A percentile compares a stretch with the other conserved stretches of the same genome.
Evolutionary conservation across 1,140 invertebrate genomes (phyloP).

Genomic region (Antheraea mylitta): DNA sequence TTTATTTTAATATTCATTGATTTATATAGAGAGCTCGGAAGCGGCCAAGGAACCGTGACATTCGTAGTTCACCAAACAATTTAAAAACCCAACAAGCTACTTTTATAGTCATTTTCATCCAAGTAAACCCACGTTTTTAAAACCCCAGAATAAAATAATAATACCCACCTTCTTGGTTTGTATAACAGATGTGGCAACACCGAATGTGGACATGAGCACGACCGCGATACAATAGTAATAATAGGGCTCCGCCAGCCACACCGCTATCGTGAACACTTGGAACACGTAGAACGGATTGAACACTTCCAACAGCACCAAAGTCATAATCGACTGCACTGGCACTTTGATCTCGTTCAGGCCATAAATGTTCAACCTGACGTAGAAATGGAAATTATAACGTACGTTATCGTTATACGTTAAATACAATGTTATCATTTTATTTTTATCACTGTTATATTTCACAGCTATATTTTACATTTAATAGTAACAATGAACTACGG

Average conservation of each 20-base stretch:
- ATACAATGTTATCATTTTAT: too few species aligned
- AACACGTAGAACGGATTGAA: slow-evolving; percentile 98
- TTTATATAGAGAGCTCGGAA: too few species aligned
- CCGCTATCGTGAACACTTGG: slow-evolving; percentile 91
- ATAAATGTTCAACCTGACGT: slow-evolving; percentile 85
- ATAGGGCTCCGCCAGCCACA: slow-evolving; percentile 91
- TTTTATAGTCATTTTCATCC: too few species aligned
- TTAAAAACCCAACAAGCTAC: too few species aligned
- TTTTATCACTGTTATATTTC: too few species aligned
- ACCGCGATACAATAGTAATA: slow-evolving; percentile 93
- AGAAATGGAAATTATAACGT: not conserved
- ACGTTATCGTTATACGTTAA: too few species aligned
- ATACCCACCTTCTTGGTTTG: slow-evolving; percentile 88
- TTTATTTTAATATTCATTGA: too few species aligned
- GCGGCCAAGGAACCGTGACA: too few species aligned
- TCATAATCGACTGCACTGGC: slow-evolving; percentile 85
- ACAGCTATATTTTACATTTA: too few species aligned
- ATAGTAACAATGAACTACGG: too few species aligned
- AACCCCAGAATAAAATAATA: not conserved
- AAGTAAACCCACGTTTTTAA: too few species aligned
- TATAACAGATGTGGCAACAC: slow-evolving; percentile 89
- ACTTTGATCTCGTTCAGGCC: slow-evolving; percentile 90
- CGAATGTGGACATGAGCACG: slow-evolving; percentile 91
- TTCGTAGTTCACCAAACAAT: too few species aligned
- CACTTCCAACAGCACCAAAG: slow-evolving; percentile 87